These are phyloP conservation scores for Hoplodrina ambigua DNA, from an alignment of 2,888 invertebrate species.

Conservation along the genomic window DNA sequence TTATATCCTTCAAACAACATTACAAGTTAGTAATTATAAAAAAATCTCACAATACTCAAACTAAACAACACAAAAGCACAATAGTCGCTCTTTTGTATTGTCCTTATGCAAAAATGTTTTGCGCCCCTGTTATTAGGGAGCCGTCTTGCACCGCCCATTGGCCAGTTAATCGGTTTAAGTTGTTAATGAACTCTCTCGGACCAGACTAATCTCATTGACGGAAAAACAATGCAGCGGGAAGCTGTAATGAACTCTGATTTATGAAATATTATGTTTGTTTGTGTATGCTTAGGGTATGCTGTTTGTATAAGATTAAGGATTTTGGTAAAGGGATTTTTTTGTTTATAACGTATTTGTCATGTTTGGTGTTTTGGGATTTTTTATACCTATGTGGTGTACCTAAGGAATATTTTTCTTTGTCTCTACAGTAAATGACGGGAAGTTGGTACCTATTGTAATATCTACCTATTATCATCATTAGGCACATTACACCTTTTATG, in stretches of 20 bases:
- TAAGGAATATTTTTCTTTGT: not conserved
- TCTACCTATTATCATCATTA: too few species aligned
- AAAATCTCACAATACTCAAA: not conserved
- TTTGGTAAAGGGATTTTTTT: constrained; percentile 14
- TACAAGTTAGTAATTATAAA: not conserved
- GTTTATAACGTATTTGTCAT: not conserved
- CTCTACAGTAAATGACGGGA: not conserved
- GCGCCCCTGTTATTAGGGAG: constrained; percentile 60
- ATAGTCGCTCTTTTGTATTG: constrained; percentile 25
- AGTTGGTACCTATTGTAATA: too few species aligned
- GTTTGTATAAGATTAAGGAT: constrained; percentile 28
- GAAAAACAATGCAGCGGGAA: constrained; percentile 62
- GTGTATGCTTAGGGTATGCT: constrained; percentile 29
- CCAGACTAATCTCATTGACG: constrained; percentile 65
- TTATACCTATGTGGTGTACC: not conserved
- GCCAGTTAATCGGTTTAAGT: constrained; percentile 71
- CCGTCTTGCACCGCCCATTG: constrained; percentile 57
- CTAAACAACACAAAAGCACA: constrained; percentile 27
- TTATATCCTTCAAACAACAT: not conserved
- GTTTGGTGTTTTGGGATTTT: not conserved
- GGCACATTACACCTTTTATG: too few species aligned
- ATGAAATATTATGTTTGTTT: constrained; percentile 36
- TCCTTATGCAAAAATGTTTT: constrained; percentile 52
- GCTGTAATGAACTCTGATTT: constrained; percentile 58
- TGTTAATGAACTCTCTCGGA: constrained; percentile 68